Conservation (phyloP, 2,888 invertebrate genomes). For the Halocaridina rubra region DNA sequence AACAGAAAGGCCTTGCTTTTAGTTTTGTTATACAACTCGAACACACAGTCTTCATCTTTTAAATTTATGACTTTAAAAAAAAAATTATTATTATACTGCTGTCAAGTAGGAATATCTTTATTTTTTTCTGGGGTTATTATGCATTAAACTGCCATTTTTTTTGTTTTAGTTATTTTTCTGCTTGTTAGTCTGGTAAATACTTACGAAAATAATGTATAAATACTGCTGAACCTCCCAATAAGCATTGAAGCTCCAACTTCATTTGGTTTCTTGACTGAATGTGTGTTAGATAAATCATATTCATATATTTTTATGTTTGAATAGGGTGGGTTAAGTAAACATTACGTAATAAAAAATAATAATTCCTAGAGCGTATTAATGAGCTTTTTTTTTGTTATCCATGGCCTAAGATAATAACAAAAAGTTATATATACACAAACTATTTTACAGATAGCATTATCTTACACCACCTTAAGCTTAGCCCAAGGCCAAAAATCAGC, state of each 20-base stretch:
- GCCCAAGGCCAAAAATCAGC: constrained; percentile 24
- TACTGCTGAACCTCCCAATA: constrained; percentile 29
- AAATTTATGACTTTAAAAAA: neutral
- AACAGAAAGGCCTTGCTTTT: neutral
- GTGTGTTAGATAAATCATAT: constrained; percentile 27
- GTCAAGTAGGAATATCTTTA: neutral
- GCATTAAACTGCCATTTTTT: neutral
- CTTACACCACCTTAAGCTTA: constrained; percentile 39
- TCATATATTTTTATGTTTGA: constrained; percentile 23
- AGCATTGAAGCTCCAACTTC: neutral
- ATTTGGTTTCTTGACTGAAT: constrained; percentile 5
- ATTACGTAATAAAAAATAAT: constrained; percentile 24
- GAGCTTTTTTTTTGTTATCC: constrained; percentile 36
- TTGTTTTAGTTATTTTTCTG: neutral
- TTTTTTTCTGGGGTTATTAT: neutral
- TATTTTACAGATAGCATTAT: constrained; percentile 42
- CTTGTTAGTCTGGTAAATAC: too few species aligned
- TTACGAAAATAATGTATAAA: too few species aligned
- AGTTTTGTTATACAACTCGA: neutral
- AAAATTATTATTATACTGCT: neutral
- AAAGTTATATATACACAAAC: constrained; percentile 38
- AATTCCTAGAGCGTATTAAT: neutral
- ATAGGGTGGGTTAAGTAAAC: constrained; percentile 37
- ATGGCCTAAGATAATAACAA: constrained; percentile 29
- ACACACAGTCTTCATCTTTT: neutral